Base-by-base conservation (phyloP, 2,797 vertebrate genomes). In the Hyperoplus immaculatus region DNA sequence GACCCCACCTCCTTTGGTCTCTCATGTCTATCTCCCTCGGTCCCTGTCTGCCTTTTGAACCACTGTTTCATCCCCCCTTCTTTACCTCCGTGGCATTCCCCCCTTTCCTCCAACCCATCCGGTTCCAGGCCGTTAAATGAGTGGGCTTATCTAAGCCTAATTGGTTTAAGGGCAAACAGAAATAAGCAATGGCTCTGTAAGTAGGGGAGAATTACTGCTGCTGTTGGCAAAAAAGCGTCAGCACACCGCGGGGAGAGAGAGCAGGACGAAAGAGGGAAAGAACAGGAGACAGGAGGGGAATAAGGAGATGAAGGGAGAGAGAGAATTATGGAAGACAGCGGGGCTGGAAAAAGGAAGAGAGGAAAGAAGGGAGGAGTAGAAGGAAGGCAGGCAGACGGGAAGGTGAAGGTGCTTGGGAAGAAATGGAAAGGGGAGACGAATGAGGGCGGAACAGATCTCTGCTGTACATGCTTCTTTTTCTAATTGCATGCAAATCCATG, bases 81-180 rank as follows among this genome's bases (percentile, higher is more conserved):
- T 3, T 68, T 51, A 59, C 50, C 68, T 60, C 59, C 53, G 1
- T 18, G 29, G 29, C 29, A 29, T 29, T 29, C 29, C 55, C 49
- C 57, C 45, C 55, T 78, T 54, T 54, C 61, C 69, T 69, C 66
- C 85, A 55, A 39, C 84, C 83, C 77, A 84, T 11, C 80, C 77
- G 36, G 80, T 90, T 93, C 85, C 86, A 87, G 88, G 77, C 83
- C n/a, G 82, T 88, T 93, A 91, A 93, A 94, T 87, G 92, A 91
- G 90, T 78, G 51, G 78, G 88, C 90, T 91, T 89, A 92, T 92
- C 87, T 85, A 77, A 87, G 89, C 91, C 87, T 95, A 94, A 95
- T 94, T 95, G 94, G 92, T 94, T 95, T 95, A 93, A 94, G 93
- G 93, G 92, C 90, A 94, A 93, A 94, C 87, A 94, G 90, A 93